Evolutionary conservation across 2,888 invertebrate genomes (phyloP).

Genomic region (Gastracanthus pulcherrimus): DNA sequence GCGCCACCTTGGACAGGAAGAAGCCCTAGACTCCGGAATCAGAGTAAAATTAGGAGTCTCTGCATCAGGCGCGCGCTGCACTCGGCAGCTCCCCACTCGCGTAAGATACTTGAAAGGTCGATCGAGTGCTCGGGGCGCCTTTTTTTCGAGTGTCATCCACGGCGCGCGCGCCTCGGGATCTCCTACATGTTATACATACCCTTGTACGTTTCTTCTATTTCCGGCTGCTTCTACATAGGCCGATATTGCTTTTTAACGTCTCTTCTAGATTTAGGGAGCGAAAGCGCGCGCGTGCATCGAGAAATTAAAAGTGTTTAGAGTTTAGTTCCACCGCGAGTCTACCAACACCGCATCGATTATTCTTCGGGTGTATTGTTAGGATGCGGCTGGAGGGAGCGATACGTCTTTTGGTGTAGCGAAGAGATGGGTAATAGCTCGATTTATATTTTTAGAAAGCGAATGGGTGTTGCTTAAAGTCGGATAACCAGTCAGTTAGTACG

Average conservation of each 20-base stretch:
- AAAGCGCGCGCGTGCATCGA: background rate
- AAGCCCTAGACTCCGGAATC: constrained; percentile 37
- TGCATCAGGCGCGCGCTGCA: background rate
- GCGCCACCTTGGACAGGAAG: constrained; percentile 49
- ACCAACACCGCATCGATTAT: constrained; percentile 53
- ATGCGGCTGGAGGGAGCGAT: too few relatives aligned
- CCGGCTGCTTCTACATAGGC: constrained; percentile 1
- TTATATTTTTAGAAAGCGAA: constrained; percentile 28
- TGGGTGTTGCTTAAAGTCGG: background rate
- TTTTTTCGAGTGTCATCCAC: too few relatives aligned
- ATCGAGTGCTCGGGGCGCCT: too few relatives aligned
- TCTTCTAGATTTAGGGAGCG: constrained; percentile 10
- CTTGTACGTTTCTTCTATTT: constrained; percentile 40
- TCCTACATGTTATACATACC: background rate
- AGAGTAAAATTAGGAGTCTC: constrained; percentile 48
- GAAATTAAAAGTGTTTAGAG: constrained; percentile 40
- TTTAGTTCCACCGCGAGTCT: constrained; percentile 23
- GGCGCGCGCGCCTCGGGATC: background rate
- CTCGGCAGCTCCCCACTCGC: background rate
- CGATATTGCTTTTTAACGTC: background rate
- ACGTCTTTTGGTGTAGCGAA: background rate
- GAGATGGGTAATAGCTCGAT: background rate
- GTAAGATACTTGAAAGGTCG: too few relatives aligned
- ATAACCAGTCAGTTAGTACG: constrained; percentile 36
- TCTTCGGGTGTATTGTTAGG: background rate